A percentile compares a stretch with the other conserved stretches of the same genome.
Conservation (phyloP, 2,113 vertebrate species). For the Alexandromys fortis region DNA sequence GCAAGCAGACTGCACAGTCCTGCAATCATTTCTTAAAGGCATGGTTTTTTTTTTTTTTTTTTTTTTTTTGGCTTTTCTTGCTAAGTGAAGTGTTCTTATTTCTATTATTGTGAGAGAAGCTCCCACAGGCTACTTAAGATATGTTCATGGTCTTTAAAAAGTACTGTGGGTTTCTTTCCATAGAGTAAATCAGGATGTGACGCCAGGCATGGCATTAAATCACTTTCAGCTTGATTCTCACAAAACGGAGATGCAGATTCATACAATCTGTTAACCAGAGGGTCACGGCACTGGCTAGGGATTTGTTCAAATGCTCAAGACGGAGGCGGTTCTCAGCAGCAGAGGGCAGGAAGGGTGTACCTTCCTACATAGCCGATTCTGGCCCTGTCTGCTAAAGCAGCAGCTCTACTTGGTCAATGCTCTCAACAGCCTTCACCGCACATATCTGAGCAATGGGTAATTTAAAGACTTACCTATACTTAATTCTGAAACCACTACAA, state of each 20-base stretch:
- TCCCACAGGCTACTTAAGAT: neutral
- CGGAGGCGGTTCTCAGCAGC: neutral
- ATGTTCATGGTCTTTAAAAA: neutral
- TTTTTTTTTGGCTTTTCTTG: slow-evolving; percentile 3
- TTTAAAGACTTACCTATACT: neutral
- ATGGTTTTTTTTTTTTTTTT: neutral
- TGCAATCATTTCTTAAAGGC: slow-evolving; percentile 22
- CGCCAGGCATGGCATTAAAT: neutral
- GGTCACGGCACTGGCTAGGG: neutral
- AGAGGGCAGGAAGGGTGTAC: neutral
- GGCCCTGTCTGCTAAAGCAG: too few species aligned
- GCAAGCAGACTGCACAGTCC: neutral
- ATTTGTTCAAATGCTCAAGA: neutral
- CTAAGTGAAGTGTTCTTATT: neutral
- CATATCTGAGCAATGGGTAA: neutral
- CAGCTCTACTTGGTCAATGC: neutral
- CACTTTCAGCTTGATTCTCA: neutral
- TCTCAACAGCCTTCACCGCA: neutral
- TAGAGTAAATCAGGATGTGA: neutral
- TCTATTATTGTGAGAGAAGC: neutral
- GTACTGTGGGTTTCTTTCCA: neutral
- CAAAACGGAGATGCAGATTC: neutral
- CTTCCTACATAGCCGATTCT: too few species aligned
- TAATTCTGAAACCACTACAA: neutral
- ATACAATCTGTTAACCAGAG: neutral